Evolutionary conservation across 2,113 vertebrate species (phyloP).

Genomic region (Galeopterus variegatus): DNA sequence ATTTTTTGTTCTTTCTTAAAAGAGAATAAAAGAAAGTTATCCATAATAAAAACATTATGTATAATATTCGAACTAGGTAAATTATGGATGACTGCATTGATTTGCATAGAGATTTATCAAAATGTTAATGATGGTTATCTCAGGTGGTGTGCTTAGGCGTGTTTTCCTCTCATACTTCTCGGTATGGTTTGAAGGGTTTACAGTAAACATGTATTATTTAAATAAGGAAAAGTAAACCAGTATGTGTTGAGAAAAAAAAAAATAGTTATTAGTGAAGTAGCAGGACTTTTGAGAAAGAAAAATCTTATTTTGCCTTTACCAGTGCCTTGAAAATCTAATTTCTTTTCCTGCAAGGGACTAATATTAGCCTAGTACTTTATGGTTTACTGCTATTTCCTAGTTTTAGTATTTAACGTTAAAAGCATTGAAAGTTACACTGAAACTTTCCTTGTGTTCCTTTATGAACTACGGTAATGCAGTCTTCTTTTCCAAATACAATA

Average conservation of each 20-base stretch:
- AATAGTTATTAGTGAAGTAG: not conserved
- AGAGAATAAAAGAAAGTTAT: not conserved
- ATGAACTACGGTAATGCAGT: not conserved
- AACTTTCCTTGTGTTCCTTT: not conserved
- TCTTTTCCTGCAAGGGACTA: not conserved
- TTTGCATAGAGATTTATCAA: not conserved
- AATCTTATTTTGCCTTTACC: not conserved
- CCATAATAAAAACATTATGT: not conserved
- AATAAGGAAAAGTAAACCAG: not conserved
- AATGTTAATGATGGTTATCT: not conserved
- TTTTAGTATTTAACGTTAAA: constrained; percentile 1
- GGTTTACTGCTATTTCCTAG: not conserved
- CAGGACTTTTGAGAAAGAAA: constrained; percentile 7
- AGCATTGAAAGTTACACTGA: not conserved
- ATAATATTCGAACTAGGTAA: not conserved
- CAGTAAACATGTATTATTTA: not conserved
- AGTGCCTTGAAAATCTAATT: not conserved
- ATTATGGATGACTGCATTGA: not conserved
- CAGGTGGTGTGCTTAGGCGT: not conserved
- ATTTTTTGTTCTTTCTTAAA: not conserved
- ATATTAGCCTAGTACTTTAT: not conserved
- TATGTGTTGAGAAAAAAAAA: not conserved
- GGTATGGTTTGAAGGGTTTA: not conserved
- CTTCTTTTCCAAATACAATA: not conserved
- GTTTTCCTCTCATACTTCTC: not conserved